Evolutionary conservation across 2,113 vertebrate genomes (phyloP), one percentile per base, ranked within the genome.

Genomic region (Craseonycteris thonglongyai): DNA sequence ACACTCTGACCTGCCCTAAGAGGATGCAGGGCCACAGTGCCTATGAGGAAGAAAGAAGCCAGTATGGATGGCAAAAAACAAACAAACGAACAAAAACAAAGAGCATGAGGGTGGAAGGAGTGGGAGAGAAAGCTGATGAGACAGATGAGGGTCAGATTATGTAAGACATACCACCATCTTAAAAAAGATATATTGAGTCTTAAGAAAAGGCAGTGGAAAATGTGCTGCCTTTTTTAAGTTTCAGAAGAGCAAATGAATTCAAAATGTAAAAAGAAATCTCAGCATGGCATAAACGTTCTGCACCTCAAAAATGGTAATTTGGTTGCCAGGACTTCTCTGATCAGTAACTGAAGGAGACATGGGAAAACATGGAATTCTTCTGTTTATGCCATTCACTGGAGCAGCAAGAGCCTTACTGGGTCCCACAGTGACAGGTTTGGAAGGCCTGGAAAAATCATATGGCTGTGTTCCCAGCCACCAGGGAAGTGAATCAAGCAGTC

Each of bases 201-300:
- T 82, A 38, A 75, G 19, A 22, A 85, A 65, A 45, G 22, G 19
- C 13, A 69, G 21, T 63, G 59, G 38, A 40, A 91, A 49, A 72
- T 59, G 47, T 42, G 61, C 47, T 81, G 1, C 30, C 68, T 54
- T 68, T 79, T 71, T 63, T 38, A 65, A 83, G 38, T 5, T 63
- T 84, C 49, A 35, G 42, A 93, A 92, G 86, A 90, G 45, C 28
- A 74, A 74, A 80, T 84, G 11, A 74, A 83, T 87, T 92, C 75
- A 74, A 92, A 86, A 18, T n/a, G 2, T 89, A 78, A 78, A 78
- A 81, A 83, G 33, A 79, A 74, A 69, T 65, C 51, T 94, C 75
- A 87, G 45, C 69, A 68, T 75, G 63, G 66, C 12, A 58, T 66
- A 83, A 61, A 68, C 8, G n/a, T 92, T 74, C 88, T 66, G 26